These are phyloP conservation scores for Turdus rufiventris DNA, from an alignment of 2,113 vertebrate species.

Conservation along the genomic window DNA sequence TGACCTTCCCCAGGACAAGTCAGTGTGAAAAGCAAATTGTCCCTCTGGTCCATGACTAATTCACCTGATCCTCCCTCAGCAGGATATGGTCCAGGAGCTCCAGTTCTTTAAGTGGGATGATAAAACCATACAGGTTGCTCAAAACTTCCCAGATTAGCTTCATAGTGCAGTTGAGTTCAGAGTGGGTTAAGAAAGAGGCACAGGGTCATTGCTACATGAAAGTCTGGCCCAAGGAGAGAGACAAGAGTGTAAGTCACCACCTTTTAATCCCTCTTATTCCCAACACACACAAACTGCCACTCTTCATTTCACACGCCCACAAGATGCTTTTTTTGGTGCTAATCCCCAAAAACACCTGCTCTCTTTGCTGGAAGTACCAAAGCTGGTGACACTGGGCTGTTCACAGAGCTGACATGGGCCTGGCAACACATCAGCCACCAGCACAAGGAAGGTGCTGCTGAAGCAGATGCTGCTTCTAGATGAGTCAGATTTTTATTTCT, in stretches of 20 bases:
- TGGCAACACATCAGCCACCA: neutral
- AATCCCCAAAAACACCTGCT: neutral
- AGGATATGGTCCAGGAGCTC: neutral
- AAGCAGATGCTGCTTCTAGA: neutral
- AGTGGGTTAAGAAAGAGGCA: neutral
- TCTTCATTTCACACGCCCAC: neutral
- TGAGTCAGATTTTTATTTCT: neutral
- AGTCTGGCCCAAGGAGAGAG: neutral
- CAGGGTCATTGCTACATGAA: neutral
- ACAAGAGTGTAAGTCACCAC: neutral
- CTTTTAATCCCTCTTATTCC: neutral
- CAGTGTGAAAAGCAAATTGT: neutral
- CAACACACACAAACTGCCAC: neutral
- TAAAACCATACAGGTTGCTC: neutral
- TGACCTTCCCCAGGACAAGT: neutral
- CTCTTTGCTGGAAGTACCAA: neutral
- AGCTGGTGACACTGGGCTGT: neutral
- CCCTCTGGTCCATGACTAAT: neutral
- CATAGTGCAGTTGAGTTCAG: neutral
- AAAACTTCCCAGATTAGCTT: neutral
- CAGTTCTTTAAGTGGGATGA: neutral
- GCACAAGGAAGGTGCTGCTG: neutral
- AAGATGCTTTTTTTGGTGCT: neutral
- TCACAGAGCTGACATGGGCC: fast-evolving
- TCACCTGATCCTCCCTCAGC: neutral